A percentile compares a stretch with the other conserved stretches of the same genome.
phyloP scores from a whole-genome alignment of 2,888 invertebrate species.

The Arge pagana region DNA sequence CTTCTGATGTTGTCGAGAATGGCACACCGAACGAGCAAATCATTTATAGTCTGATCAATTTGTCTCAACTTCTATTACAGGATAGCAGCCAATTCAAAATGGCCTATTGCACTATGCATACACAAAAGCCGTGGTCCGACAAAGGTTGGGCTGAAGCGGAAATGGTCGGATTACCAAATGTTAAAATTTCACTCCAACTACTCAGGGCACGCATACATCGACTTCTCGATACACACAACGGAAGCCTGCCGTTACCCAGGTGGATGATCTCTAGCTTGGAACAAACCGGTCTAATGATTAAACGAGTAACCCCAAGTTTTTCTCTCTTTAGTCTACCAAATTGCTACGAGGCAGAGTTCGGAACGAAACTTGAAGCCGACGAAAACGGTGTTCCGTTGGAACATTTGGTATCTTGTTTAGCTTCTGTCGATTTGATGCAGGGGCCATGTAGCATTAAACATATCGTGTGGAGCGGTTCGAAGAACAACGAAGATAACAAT shows the following conservation, averaged over 20 bases:
- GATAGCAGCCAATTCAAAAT: conserved; percentile 60
- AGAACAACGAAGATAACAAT: conserved; percentile 42
- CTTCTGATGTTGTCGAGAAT: too few species aligned
- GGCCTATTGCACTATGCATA: conserved; percentile 71
- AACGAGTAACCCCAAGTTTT: conserved; percentile 19
- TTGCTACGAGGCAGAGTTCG: conserved; percentile 80
- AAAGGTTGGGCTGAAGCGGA: conserved; percentile 78
- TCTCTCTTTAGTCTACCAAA: conserved; percentile 69
- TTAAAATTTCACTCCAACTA: conserved; percentile 64
- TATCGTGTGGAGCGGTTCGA: conserved; percentile 57
- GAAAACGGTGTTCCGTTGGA: conserved; percentile 84
- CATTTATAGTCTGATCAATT: neutral
- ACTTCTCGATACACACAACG: conserved; percentile 75
- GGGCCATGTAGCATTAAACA: conserved; percentile 63
- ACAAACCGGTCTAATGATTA: too few species aligned
- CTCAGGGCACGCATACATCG: conserved; percentile 70
- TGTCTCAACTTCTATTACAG: conserved; percentile 38
- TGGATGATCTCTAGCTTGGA: conserved; percentile 48
- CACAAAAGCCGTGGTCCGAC: conserved; percentile 63
- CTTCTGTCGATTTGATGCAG: conserved; percentile 68
- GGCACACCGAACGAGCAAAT: neutral
- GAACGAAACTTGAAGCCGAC: conserved; percentile 64
- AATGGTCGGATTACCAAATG: conserved; percentile 67
- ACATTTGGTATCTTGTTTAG: conserved; percentile 84
- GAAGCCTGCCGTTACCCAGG: conserved; percentile 80